These are phyloP conservation scores for Blastobasis adustella DNA, from an alignment of 2,888 invertebrate species.

Conservation along the genomic window DNA sequence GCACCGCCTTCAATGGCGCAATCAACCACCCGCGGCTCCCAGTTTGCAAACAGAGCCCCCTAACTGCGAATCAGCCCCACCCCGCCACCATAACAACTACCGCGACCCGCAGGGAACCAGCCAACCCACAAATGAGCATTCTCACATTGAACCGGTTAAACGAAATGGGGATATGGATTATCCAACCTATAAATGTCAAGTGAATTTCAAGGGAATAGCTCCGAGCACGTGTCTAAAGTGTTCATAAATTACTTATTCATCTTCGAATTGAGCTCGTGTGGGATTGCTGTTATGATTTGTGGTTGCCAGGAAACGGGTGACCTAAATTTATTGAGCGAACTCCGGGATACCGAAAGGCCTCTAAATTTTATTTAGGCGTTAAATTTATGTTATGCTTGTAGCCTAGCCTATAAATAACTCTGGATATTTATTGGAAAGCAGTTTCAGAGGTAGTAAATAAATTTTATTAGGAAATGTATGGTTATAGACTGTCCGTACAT, in stretches of 20 bases:
- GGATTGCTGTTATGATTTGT: constrained; percentile 38
- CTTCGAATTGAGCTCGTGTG: constrained; percentile 22
- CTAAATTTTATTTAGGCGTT: constrained; percentile 26
- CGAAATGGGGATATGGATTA: background rate
- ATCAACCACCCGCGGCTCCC: constrained; percentile 56
- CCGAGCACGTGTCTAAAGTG: constrained; percentile 22
- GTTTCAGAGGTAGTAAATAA: constrained; percentile 48
- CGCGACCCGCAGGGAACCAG: constrained; percentile 5
- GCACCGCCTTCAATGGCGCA: constrained; percentile 40
- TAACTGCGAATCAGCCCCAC: too few relatives aligned
- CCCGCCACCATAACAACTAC: too few relatives aligned
- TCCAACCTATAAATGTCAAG: constrained; percentile 15
- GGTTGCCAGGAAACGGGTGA: constrained; percentile 33
- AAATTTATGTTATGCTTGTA: constrained; percentile 19
- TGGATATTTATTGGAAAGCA: constrained; percentile 31
- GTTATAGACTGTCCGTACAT: too few relatives aligned
- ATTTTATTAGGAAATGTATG: constrained; percentile 17
- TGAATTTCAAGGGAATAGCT: constrained; percentile 13
- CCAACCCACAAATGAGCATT: constrained; percentile 12
- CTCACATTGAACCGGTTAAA: constrained; percentile 7
- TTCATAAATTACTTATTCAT: constrained; percentile 21
- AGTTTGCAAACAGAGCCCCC: constrained; percentile 47
- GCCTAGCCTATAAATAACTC: constrained; percentile 30
- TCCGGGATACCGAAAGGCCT: constrained; percentile 20
- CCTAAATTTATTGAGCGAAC: constrained; percentile 31